Evolutionary conservation across 2,888 invertebrate genomes (phyloP).

Genomic region (Choreutis nemorana): DNA sequence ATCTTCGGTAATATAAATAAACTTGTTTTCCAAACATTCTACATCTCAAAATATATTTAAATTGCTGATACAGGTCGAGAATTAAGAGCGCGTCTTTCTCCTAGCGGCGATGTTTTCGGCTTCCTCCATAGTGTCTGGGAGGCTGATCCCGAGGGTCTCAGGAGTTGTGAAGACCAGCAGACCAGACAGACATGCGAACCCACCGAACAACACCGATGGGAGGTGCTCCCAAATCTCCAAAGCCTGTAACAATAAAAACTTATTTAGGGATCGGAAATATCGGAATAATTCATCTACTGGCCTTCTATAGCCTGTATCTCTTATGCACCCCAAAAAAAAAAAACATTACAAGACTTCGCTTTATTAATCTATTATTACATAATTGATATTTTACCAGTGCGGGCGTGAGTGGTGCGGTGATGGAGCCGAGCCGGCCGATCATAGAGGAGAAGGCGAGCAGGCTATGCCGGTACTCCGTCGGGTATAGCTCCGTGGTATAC

Average conservation of each 20-base stretch:
- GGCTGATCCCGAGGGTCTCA: constrained; percentile 59
- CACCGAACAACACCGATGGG: constrained; percentile 65
- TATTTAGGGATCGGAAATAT: too few species aligned
- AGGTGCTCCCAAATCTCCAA: constrained; percentile 25
- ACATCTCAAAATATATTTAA: neutral
- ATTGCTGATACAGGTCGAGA: neutral
- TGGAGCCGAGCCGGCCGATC: constrained; percentile 72
- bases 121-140: constrained; percentile 68
- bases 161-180: constrained; percentile 36
- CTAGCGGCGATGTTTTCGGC: constrained; percentile 45
- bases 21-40: neutral
- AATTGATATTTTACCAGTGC: constrained; percentile 51
- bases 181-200: constrained; percentile 56
- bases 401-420: constrained; percentile 72
- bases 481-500: constrained; percentile 73
- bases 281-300: too few species aligned
- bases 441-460: constrained; percentile 73
- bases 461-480: constrained; percentile 71
- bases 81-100: constrained; percentile 7
- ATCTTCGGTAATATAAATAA: neutral
- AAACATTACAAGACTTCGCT: neutral
- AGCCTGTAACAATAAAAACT: too few species aligned
- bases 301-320: too few species aligned
- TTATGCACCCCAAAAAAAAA: neutral
- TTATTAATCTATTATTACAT: neutral